phyloP scores from a whole-genome alignment of 2,113 vertebrate genomes.

The Hippopotamus amphibius region DNA sequence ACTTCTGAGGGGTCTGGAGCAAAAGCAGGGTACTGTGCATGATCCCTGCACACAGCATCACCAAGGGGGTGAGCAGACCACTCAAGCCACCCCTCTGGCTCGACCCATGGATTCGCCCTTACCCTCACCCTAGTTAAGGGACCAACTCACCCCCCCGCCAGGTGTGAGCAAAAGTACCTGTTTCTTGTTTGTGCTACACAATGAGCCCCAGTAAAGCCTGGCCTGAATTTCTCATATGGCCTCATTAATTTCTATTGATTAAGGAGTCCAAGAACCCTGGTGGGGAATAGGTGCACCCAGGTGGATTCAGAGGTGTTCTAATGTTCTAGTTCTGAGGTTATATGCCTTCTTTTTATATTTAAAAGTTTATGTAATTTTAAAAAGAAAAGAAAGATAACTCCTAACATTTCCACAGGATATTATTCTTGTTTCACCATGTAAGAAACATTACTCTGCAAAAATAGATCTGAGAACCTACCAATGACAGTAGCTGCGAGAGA shows the following conservation, averaged over 20 bases:
- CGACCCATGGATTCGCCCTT: neutral
- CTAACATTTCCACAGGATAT: neutral
- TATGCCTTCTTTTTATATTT: neutral
- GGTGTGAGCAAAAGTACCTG: neutral
- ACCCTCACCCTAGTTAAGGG: neutral
- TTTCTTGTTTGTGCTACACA: neutral
- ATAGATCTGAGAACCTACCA: neutral
- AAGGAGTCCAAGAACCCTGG: neutral
- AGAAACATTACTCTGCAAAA: neutral
- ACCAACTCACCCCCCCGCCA: neutral
- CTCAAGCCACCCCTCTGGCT: neutral
- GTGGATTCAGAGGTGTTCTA: neutral
- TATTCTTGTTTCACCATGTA: neutral
- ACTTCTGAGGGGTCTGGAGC: neutral
- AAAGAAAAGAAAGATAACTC: neutral
- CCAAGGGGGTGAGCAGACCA: neutral
- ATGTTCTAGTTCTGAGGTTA: neutral
- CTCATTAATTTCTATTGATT: neutral
- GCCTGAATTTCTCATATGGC: neutral
- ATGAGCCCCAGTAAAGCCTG: neutral
- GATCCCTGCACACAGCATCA: neutral
- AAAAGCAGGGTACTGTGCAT: neutral
- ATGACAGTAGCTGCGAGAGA: neutral
- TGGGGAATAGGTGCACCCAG: neutral
- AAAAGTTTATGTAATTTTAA: neutral